These are phyloP conservation scores for Caenorhabditis sinica DNA, from an alignment of 2,888 invertebrate species.

Conservation along the genomic window DNA sequence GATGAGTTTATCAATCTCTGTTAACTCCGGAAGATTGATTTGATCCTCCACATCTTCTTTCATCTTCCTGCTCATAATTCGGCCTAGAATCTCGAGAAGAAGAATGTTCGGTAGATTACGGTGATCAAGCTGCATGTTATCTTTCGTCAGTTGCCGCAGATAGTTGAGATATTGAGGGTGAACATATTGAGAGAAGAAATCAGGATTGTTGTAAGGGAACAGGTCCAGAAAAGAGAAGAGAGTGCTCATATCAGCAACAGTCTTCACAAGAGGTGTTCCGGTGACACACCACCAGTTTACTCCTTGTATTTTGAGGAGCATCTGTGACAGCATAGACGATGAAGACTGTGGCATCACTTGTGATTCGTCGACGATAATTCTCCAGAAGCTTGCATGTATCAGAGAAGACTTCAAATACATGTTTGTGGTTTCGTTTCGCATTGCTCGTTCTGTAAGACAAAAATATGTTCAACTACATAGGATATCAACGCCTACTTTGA, in stretches of 20 bases:
- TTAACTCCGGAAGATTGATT: conserved; percentile 88
- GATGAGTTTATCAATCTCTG: conserved; percentile 86
- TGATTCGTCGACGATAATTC: conserved; percentile 89
- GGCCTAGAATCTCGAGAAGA: conserved; percentile 14
- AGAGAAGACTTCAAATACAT: conserved; percentile 87
- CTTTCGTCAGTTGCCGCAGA: background rate
- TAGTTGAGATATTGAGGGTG: conserved; percentile 22
- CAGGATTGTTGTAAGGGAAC: conserved; percentile 48
- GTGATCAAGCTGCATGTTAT: background rate
- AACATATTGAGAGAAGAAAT: conserved; percentile 30
- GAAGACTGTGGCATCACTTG: conserved; percentile 89
- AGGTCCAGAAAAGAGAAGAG: conserved; percentile 65
- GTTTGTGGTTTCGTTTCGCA: background rate
- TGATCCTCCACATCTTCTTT: conserved; percentile 88
- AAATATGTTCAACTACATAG: background rate
- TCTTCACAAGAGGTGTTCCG: conserved; percentile 88
- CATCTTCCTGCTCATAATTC: conserved; percentile 88
- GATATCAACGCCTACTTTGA: conserved; percentile 5
- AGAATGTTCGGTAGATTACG: background rate
- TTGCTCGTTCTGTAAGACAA: conserved; percentile 1
- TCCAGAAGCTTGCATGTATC: conserved; percentile 89
- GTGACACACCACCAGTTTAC: conserved; percentile 88
- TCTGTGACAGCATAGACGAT: conserved; percentile 86
- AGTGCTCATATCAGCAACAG: conserved; percentile 75
- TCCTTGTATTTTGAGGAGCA: conserved; percentile 87